A percentile compares a stretch with the other conserved stretches of the same genome.
Conservation (phyloP, 23 tunicate genomes). For the Clavelina lepadiformis region DNA sequence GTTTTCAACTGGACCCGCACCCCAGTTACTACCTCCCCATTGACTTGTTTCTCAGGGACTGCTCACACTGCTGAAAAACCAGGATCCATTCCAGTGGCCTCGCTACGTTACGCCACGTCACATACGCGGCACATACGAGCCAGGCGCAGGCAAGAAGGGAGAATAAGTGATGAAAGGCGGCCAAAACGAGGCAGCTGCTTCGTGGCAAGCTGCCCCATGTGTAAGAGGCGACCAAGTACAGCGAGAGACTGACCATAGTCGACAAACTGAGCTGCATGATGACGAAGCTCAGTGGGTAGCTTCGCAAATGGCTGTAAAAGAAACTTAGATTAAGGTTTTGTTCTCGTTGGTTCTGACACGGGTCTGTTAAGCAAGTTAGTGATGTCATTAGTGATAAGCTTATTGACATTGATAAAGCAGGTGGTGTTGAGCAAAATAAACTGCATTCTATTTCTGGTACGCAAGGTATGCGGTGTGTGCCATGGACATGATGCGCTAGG, state of each 20-base stretch:
- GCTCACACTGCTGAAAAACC: constrained; percentile 20
- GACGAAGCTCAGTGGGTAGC: constrained; percentile 5
- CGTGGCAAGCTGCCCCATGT: constrained; percentile 24
- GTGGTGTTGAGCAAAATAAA: too few species aligned
- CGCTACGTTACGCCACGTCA: constrained; percentile 6
- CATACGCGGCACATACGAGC: constrained; percentile 1
- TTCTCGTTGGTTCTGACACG: too few species aligned
- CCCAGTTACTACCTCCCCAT: too few species aligned
- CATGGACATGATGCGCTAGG: too few species aligned
- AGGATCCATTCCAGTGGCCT: constrained; percentile 22
- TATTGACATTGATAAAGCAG: too few species aligned
- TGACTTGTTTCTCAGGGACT: constrained; percentile 5
- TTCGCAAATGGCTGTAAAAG: constrained; percentile 11
- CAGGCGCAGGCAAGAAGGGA: background rate
- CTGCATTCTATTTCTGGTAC: too few species aligned
- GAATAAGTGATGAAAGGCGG: constrained; percentile 15
- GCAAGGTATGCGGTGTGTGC: too few species aligned
- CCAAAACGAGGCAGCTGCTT: constrained; percentile 14
- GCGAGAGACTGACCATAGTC: background rate
- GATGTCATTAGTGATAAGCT: too few species aligned
- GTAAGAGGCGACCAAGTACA: constrained; percentile 1
- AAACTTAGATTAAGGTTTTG: too few species aligned
- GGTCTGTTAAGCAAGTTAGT: too few species aligned
- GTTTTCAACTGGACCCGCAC: too few species aligned
- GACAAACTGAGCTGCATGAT: constrained; percentile 12